Evolutionary conservation across 2,888 invertebrate genomes (phyloP), one percentile per base, ranked within the genome.

Genomic region (Deilephila porcellus): DNA sequence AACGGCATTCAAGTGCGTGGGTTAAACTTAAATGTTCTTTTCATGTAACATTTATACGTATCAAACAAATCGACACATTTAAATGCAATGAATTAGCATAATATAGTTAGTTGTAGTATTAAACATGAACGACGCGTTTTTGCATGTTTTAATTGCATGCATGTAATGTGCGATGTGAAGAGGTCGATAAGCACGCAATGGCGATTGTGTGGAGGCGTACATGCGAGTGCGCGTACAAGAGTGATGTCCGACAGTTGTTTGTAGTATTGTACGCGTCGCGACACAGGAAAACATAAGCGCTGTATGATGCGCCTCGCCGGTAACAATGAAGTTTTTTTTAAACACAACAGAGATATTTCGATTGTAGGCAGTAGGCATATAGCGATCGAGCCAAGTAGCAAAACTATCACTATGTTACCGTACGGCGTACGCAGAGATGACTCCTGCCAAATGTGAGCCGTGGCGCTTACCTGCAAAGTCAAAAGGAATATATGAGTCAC

Each of bases 301-400:
- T 77, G 85, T 82, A 83, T 86, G 88, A 89, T 88, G 87, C 85
- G 83, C 82, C 81, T 75, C 80, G 79, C 79, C 76, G 77, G 77
- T 83, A 88, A 91, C 90, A 90, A 90, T 90, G 87, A 88, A 82
- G 85, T 83, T 86, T 90, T 90, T 88, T 89, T 88, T 86, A 52
- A 67, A 67, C 64, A 67, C 25, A 67, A 17, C 52, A 67, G 67
- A 67, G 52, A 67, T 52, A 67, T 52, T 67, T 52, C 67, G 52
- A 34, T 52, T 52, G 25, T 67, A 25, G 25, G 6, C 67, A n/a
- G 17, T 67, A 52, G 25, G 17, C 67, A n/a, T 17, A 64, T 11
- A 45, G 25, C 52, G 52, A 14, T 25, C 52, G 17, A 52, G 77
- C 76, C 74, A 72, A 75, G 20, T 45, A 20, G 45, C 17, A 17